Evolutionary conservation across 2,113 vertebrate species (phyloP).

Genomic region (Clarias magur): DNA sequence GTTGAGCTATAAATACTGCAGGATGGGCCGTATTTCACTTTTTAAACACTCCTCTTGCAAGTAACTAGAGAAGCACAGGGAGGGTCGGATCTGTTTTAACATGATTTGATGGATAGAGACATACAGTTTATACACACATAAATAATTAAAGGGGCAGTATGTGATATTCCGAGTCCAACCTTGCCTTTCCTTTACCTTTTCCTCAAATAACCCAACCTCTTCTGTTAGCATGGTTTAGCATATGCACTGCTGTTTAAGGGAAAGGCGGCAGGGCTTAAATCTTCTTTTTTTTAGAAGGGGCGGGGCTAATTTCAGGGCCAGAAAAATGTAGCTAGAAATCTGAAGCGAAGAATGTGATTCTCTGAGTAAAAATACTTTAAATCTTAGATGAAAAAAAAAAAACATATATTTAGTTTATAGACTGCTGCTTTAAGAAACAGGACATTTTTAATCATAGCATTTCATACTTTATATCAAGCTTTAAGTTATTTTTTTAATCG

Average conservation of each 20-base stretch:
- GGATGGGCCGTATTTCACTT: constrained; percentile 14
- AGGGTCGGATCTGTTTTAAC: neutral
- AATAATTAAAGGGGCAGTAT: neutral
- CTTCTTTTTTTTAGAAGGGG: neutral
- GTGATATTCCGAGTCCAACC: neutral
- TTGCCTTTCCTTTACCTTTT: neutral
- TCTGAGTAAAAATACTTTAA: neutral
- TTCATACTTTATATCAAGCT: neutral
- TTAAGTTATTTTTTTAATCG: neutral
- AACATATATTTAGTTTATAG: neutral
- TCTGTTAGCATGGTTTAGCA: neutral
- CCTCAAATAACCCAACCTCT: neutral
- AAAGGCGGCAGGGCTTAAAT: neutral
- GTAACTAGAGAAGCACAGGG: constrained; percentile 14
- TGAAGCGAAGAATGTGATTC: neutral
- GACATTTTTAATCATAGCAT: neutral
- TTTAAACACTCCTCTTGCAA: neutral
- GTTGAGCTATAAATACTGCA: constrained; percentile 53
- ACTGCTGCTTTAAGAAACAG: neutral
- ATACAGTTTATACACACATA: no score
- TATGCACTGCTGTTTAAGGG: neutral
- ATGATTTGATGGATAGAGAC: neutral
- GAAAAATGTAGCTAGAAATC: neutral
- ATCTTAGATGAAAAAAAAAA: neutral
- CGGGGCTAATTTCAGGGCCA: neutral